Percentiles rank a stretch among this genome's conserved stretches.
Conservation (phyloP, 2,113 vertebrate species). For the Myiagra hebetior region DNA sequence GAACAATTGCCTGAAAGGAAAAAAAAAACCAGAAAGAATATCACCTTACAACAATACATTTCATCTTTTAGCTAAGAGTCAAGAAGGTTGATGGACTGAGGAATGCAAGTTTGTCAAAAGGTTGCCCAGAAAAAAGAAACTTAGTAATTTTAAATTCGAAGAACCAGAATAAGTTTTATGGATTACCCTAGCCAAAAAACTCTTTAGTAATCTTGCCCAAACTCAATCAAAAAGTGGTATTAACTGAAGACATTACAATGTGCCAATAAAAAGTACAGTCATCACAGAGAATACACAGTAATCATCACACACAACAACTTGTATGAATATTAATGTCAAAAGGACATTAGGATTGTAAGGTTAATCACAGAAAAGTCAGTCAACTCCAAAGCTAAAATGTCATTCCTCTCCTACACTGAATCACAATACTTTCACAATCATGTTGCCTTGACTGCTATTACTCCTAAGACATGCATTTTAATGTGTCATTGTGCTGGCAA, state of each 20-base stretch:
- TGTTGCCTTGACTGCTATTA: neutral
- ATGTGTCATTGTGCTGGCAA: neutral
- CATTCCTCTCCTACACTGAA: neutral
- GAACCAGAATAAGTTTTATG: neutral
- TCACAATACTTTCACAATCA: neutral
- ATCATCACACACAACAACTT: neutral
- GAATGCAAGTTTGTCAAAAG: neutral
- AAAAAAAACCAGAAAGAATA: neutral
- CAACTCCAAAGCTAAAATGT: neutral
- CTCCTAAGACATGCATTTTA: neutral
- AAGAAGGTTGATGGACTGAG: neutral
- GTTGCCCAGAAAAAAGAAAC: neutral
- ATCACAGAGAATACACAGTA: neutral
- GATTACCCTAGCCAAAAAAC: neutral
- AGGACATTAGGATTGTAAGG: neutral
- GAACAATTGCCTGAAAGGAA: conserved; percentile 88
- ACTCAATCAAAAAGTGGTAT: neutral
- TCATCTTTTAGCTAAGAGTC: neutral
- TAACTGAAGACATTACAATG: neutral
- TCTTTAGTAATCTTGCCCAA: neutral
- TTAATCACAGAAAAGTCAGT: neutral
- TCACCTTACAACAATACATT: neutral
- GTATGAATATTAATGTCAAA: neutral
- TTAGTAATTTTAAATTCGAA: neutral
- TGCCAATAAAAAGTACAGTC: neutral